Evolutionary conservation across 2,113 vertebrate genomes (phyloP).

Genomic region (Hepsetus odoe): DNA sequence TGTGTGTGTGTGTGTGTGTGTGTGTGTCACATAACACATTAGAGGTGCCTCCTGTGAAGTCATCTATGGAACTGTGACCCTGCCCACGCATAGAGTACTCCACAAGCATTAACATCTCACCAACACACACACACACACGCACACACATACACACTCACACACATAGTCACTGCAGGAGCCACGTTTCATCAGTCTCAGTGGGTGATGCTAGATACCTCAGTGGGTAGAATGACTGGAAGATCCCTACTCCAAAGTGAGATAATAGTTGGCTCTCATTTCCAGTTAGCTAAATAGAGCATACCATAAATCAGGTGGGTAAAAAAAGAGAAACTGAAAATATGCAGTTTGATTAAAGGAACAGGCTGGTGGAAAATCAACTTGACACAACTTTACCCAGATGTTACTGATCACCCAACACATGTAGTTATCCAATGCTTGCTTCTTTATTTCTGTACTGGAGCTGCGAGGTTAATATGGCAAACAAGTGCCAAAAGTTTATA

Average conservation of each 20-base stretch:
- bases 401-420: neutral
- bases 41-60: conserved; percentile 54
- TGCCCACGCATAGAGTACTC: conserved; percentile 46
- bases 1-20: neutral
- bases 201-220: conserved; percentile 42
- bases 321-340: neutral
- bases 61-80: conserved; percentile 43
- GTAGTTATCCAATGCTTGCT: too few species aligned
- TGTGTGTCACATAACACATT: conserved; percentile 44
- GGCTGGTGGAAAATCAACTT: neutral
- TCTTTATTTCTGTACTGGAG: neutral
- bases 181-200: conserved; percentile 24
- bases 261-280: conserved; percentile 4
- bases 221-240: conserved; percentile 25
- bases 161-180: conserved; percentile 27
- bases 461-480: neutral
- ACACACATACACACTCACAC: conserved; percentile 21
- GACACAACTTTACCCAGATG: neutral
- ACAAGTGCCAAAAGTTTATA: too few species aligned
- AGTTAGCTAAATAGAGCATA: neutral
- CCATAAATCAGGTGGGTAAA: neutral
- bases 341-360: neutral
- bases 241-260: conserved; percentile 4
- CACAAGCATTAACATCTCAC: conserved; percentile 44
- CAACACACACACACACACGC: conserved; percentile 10